Percentiles rank a stretch among this genome's conserved stretches.
These are phyloP conservation scores for Adelognathus sp. DNA, from an alignment of 2,888 invertebrate genomes.

Conservation along the genomic window DNA sequence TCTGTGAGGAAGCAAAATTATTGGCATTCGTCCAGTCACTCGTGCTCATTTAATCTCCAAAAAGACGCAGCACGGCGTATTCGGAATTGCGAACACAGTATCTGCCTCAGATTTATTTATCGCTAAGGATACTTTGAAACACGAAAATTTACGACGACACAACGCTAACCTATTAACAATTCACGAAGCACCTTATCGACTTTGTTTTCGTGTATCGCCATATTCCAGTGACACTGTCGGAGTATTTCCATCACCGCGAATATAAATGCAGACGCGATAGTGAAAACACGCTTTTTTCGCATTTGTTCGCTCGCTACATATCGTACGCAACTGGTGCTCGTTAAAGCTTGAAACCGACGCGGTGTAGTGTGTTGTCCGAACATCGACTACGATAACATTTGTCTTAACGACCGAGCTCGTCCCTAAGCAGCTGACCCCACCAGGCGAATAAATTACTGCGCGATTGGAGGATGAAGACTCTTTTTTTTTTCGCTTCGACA, in stretches of 20 bases:
- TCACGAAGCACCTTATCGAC: neutral
- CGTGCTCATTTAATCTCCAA: too few relatives aligned
- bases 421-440: slow-evolving; percentile 19
- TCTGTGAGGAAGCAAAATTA: too few relatives aligned
- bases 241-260: neutral
- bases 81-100: too few relatives aligned
- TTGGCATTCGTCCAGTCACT: too few relatives aligned
- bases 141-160: neutral
- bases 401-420: slow-evolving; percentile 27
- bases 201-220: neutral
- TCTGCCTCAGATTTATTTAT: too few relatives aligned
- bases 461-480: neutral
- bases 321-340: slow-evolving; percentile 11
- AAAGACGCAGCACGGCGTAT: too few relatives aligned
- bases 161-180: neutral
- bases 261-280: slow-evolving; percentile 15
- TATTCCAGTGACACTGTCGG: neutral
- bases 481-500: slow-evolving; percentile 16
- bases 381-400: slow-evolving; percentile 40
- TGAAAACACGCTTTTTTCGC: neutral
- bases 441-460: slow-evolving; percentile 26
- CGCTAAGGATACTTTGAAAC: neutral
- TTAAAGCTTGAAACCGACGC: slow-evolving; percentile 14
- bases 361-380: neutral
- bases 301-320: neutral